Evolutionary conservation across 2,797 vertebrate species (phyloP).

Genomic region (Garrulus glandarius): DNA sequence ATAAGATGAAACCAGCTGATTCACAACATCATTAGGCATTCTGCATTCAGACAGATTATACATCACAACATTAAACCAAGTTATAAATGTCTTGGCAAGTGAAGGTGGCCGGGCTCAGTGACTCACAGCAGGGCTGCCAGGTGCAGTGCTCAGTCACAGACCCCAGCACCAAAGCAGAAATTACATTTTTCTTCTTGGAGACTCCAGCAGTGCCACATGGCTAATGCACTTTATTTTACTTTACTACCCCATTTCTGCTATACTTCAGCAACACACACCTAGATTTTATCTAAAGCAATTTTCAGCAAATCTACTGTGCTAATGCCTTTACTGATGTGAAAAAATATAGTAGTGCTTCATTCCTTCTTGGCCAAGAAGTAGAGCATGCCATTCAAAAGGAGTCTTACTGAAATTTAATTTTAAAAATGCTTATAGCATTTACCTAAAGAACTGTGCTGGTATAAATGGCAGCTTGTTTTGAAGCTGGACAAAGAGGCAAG

Average conservation of each 20-base stretch:
- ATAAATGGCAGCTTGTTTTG: neutral
- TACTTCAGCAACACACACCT: neutral
- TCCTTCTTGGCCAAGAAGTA: neutral
- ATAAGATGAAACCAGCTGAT: neutral
- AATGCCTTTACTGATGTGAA: neutral
- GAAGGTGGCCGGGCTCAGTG: neutral
- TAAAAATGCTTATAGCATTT: neutral
- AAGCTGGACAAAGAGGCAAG: neutral
- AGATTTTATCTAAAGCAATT: neutral
- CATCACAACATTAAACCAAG: neutral
- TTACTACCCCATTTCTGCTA: neutral
- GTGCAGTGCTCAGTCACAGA: neutral
- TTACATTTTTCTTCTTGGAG: neutral
- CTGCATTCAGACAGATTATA: neutral
- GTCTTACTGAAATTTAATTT: neutral
- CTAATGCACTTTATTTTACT: neutral
- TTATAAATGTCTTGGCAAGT: neutral
- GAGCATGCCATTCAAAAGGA: neutral
- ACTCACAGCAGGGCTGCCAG: neutral
- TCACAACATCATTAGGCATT: neutral
- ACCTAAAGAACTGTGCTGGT: neutral
- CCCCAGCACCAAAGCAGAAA: neutral
- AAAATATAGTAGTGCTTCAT: neutral
- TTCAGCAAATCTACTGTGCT: neutral
- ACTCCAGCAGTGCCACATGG: neutral